Percentiles rank a stretch among this genome's conserved stretches.
phyloP scores from a whole-genome alignment of 2,888 invertebrate species.

The Mesodorylaimus sp. region DNA sequence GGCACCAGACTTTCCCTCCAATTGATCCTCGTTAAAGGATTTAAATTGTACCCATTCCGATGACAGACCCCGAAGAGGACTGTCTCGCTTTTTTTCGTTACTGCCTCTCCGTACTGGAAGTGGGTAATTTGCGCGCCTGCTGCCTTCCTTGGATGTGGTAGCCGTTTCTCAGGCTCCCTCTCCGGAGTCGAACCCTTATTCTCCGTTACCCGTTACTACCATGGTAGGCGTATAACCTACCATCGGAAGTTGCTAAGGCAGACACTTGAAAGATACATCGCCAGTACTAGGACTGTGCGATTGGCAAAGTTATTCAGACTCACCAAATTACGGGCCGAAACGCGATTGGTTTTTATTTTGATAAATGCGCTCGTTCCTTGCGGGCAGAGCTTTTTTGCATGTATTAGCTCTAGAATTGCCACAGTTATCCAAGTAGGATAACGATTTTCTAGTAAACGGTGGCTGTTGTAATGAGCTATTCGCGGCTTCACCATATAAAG shows the following conservation, averaged over 20 bases:
- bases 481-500: constrained; percentile 27
- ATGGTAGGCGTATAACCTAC: constrained; percentile 48
- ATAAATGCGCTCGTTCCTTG: constrained; percentile 38
- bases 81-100: constrained; percentile 46
- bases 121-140: constrained; percentile 51
- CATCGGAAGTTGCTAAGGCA: constrained; percentile 50
- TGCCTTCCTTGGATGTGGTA: constrained; percentile 52
- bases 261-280: constrained; percentile 47
- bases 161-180: constrained; percentile 52
- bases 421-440: constrained; percentile 43
- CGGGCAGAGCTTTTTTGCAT: constrained; percentile 35
- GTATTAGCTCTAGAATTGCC: constrained; percentile 50
- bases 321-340: constrained; percentile 21
- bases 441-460: constrained; percentile 25
- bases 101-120: constrained; percentile 42
- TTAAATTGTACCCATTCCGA: constrained; percentile 43
- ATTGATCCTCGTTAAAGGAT: constrained; percentile 42
- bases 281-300: constrained; percentile 38
- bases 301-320: constrained; percentile 31
- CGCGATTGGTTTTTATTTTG: constrained; percentile 39
- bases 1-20: constrained; percentile 51
- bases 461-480: constrained; percentile 33
- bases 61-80: constrained; percentile 38
- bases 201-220: constrained; percentile 50
- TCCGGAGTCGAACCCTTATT: constrained; percentile 55